Conservation (phyloP, 2,797 vertebrate species). For the Cryptoprocta ferox region DNA sequence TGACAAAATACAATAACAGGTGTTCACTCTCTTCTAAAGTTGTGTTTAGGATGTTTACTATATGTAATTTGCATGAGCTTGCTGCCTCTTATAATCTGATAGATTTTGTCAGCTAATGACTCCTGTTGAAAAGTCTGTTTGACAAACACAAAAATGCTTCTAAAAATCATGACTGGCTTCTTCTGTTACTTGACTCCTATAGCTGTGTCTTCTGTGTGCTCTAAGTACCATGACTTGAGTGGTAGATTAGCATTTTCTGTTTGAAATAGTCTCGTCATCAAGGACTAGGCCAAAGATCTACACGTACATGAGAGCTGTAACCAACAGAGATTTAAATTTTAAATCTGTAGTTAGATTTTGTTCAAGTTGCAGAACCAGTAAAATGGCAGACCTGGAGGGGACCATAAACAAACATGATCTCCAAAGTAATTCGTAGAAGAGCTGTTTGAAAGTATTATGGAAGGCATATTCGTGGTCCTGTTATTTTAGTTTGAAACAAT, state of each 20-base stretch:
- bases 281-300: background rate
- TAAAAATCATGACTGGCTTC: background rate
- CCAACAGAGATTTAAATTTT: background rate
- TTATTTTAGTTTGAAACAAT: constrained; percentile 36
- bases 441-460: background rate
- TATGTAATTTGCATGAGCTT: background rate
- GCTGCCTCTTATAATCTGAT: constrained; percentile 29
- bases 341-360: constrained; percentile 14
- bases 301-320: background rate
- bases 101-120: constrained; percentile 25
- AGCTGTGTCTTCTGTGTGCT: background rate
- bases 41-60: background rate
- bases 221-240: background rate
- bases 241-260: background rate
- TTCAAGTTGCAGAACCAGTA: background rate
- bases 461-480: background rate
- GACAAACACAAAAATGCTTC: background rate
- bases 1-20: background rate
- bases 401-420: background rate
- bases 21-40: background rate
- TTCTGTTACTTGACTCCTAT: constrained; percentile 26
- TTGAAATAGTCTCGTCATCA: background rate
- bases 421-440: background rate
- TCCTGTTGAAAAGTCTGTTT: constrained; percentile 7
- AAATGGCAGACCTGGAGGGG: background rate